Evolutionary conservation across 1,140 invertebrate species (phyloP).

Genomic region (Aporrectodea caliginosa): DNA sequence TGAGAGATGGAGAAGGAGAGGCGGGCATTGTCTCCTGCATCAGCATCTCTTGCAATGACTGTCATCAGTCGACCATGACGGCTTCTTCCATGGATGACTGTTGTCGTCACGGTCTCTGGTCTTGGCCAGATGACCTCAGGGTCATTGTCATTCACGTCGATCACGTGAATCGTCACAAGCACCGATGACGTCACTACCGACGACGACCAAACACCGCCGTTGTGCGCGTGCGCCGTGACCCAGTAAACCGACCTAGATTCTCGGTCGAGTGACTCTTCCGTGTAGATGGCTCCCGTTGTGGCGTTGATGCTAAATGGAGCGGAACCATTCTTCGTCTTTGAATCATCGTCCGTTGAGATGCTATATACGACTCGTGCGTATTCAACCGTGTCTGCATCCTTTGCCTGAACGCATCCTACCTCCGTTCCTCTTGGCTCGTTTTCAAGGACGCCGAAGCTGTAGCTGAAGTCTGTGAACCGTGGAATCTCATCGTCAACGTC

Average conservation of each 20-base stretch:
- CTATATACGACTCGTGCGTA: conserved; percentile 25
- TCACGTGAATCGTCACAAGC: conserved; percentile 23
- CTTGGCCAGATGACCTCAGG: conserved; percentile 22
- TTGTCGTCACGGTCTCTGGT: neutral
- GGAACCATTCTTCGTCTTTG: conserved; percentile 24
- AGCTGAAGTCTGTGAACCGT: conserved; percentile 9
- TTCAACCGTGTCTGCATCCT: conserved; percentile 13
- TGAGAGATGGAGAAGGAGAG: conserved; percentile 13
- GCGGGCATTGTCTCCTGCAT: conserved; percentile 28
- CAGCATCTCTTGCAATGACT: conserved; percentile 24
- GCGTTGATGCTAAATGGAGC: conserved; percentile 6
- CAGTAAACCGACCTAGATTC: conserved; percentile 71
- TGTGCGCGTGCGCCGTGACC: conserved; percentile 73
- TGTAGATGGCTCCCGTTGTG: conserved; percentile 77
- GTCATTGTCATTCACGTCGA: conserved; percentile 31
- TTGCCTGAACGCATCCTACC: conserved; percentile 22
- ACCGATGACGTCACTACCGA: conserved; percentile 3
- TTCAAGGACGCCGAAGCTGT: conserved; percentile 30
- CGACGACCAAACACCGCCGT: conserved; percentile 67
- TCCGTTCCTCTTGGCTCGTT: conserved; percentile 18
- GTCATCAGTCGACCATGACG: neutral
- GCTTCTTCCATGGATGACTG: neutral
- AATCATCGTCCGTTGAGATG: conserved; percentile 16
- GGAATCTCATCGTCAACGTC: conserved; percentile 30
- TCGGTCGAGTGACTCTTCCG: conserved; percentile 69